phyloP scores from a whole-genome alignment of 2,113 vertebrate genomes.

The Ophthalmolycus amberensis region DNA sequence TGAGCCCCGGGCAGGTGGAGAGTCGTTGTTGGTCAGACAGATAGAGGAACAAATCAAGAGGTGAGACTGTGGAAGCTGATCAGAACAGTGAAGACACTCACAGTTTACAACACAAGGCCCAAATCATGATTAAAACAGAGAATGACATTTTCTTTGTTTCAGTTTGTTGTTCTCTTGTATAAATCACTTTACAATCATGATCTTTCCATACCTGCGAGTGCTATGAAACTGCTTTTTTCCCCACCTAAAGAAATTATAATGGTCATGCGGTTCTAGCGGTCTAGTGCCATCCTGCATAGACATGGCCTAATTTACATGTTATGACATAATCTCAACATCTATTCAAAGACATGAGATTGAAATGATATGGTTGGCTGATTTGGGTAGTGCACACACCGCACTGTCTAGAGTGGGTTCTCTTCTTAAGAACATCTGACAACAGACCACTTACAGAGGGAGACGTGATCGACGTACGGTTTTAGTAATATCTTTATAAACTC shows the following conservation, averaged over 20 bases:
- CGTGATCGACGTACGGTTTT: too few species aligned
- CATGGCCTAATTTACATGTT: neutral
- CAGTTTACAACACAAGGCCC: neutral
- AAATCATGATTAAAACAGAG: neutral
- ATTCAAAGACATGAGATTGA: conserved; percentile 8
- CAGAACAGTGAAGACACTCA: neutral
- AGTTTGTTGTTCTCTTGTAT: neutral
- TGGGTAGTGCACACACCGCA: neutral
- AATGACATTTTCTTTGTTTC: neutral
- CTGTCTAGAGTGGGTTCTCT: neutral
- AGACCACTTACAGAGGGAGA: neutral
- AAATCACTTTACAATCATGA: too few species aligned
- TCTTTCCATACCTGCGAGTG: neutral
- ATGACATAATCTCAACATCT: neutral
- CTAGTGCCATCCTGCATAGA: neutral
- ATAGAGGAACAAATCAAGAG: conserved; percentile 94
- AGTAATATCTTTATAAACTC: neutral
- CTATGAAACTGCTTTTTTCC: neutral
- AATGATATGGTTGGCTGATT: neutral
- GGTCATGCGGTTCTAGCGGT: neutral
- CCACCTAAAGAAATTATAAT: neutral
- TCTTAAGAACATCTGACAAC: neutral
- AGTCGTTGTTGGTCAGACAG: conserved; percentile 89
- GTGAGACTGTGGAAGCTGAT: conserved; percentile 69
- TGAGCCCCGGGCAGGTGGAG: conserved; percentile 76